phyloP scores from a whole-genome alignment of 1,140 invertebrate genomes.

The Saccostrea cuccullata region DNA sequence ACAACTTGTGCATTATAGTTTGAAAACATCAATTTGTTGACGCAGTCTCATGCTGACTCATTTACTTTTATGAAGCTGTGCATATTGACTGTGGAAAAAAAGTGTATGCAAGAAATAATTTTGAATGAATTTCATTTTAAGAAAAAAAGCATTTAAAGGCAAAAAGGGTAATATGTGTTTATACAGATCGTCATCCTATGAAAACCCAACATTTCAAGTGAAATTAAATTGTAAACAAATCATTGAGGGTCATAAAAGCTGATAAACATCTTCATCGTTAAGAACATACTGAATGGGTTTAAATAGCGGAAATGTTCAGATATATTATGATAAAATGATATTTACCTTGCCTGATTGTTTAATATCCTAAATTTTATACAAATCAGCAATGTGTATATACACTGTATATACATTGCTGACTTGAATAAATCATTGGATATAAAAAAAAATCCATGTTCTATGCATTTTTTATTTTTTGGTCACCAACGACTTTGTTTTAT shows the following conservation, averaged over 20 bases:
- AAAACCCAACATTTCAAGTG: neutral
- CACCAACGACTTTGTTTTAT: too few relatives aligned
- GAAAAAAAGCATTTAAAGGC: neutral
- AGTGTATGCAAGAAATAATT: neutral
- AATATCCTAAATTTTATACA: neutral
- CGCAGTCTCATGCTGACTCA: neutral
- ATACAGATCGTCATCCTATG: neutral
- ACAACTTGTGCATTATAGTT: neutral
- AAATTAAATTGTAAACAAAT: slow-evolving; percentile 6
- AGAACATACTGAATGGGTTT: neutral
- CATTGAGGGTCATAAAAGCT: neutral
- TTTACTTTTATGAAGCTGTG: neutral
- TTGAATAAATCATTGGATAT: neutral
- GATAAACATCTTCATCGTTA: slow-evolving; percentile 27
- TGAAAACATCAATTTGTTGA: slow-evolving; percentile 2
- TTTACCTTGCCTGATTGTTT: neutral
- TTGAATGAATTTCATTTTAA: neutral
- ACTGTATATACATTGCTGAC: neutral
- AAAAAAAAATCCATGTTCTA: neutral
- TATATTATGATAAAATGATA: neutral
- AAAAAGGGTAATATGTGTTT: neutral
- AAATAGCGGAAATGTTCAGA: neutral
- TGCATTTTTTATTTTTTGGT: too few relatives aligned
- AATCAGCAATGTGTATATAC: neutral
- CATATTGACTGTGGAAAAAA: neutral